A percentile compares a stretch with the other conserved stretches of the same genome.
These are phyloP conservation scores for Alosa sapidissima DNA, from an alignment of 2,797 vertebrate species.

Conservation along the genomic window DNA sequence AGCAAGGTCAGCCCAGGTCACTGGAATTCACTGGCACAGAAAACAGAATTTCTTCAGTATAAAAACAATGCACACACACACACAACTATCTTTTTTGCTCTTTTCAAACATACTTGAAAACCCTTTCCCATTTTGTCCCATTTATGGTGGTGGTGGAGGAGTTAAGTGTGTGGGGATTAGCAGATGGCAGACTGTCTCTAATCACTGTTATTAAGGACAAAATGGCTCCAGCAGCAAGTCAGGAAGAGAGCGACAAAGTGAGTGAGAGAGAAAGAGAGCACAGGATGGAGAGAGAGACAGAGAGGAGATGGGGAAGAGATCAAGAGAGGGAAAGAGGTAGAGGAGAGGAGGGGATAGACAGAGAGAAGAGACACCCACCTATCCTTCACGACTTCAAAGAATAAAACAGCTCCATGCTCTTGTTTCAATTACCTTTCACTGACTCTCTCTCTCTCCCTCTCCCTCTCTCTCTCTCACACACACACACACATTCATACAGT, in stretches of 20 bases:
- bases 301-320: too few relatives aligned
- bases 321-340: not conserved
- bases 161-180: conserved; percentile 40
- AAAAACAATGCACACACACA: not conserved
- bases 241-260: not conserved
- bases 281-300: not conserved
- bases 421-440: conserved; percentile 35
- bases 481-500: too few relatives aligned
- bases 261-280: not conserved
- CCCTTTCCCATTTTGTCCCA: too few relatives aligned
- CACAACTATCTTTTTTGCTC: too few relatives aligned
- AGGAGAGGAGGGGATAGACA: not conserved
- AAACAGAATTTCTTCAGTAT: not conserved
- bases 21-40: not conserved
- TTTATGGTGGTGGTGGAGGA: too few relatives aligned
- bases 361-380: conserved; percentile 1
- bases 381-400: conserved; percentile 43
- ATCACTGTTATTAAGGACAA: conserved; percentile 47
- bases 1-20: not conserved
- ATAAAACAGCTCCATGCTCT: not conserved
- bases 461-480: not conserved
- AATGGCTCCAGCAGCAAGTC: conserved; percentile 35
- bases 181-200: conserved; percentile 30
- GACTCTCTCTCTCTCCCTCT: conserved; percentile 13
- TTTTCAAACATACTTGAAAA: too few relatives aligned